Conservation (phyloP, 2,113 vertebrate species). For the Odontophorus gujanensis region DNA sequence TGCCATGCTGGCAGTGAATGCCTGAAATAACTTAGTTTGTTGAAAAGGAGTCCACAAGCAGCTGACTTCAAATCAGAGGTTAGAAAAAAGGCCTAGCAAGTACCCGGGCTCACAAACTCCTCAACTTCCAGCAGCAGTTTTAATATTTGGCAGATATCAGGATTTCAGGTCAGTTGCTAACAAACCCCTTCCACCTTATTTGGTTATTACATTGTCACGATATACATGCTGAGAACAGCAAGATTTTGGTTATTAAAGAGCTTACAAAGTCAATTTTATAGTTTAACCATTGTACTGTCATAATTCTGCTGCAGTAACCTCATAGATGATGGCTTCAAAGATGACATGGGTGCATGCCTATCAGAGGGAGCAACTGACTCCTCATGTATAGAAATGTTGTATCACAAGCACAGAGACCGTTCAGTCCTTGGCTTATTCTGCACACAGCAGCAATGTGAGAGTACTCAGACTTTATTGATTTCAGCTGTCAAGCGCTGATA, state of each 20-base stretch:
- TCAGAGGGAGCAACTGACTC: not conserved
- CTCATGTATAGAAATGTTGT: not conserved
- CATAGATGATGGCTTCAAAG: not conserved
- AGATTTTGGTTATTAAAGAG: not conserved
- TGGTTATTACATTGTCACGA: not conserved
- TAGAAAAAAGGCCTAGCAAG: fast-evolving
- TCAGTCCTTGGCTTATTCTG: not conserved
- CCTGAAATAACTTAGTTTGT: not conserved
- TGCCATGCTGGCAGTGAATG: not conserved
- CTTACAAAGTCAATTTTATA: not conserved
- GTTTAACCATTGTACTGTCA: not conserved
- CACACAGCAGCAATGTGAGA: not conserved
- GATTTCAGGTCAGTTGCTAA: not conserved
- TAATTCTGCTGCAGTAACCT: not conserved
- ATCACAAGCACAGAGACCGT: not conserved
- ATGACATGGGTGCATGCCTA: not conserved
- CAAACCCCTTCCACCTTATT: not conserved
- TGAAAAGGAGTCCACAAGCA: not conserved
- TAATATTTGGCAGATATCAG: not conserved
- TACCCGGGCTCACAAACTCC: not conserved
- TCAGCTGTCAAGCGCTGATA: not conserved
- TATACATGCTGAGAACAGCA: fast-evolving
- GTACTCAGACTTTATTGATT: not conserved
- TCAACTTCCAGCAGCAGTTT: not conserved
- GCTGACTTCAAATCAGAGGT: not conserved